These are phyloP conservation scores for Parotocinclus haroldoi DNA, from an alignment of 2,797 vertebrate genomes.

Conservation along the genomic window DNA sequence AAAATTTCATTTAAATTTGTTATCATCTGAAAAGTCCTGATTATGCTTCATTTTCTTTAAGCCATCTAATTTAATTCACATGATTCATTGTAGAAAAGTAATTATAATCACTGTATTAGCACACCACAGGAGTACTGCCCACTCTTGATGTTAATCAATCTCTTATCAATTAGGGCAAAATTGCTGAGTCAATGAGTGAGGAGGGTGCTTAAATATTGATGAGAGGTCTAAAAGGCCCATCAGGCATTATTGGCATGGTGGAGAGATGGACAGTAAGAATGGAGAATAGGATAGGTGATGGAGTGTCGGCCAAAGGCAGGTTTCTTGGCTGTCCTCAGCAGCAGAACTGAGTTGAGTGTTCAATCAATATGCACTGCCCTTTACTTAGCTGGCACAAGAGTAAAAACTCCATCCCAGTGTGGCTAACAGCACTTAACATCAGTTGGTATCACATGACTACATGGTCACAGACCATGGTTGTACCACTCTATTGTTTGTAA, in stretches of 20 bases:
- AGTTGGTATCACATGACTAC: too few species aligned
- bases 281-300: slow-evolving; percentile 59
- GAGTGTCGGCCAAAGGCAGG: slow-evolving; percentile 58
- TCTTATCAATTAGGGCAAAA: slow-evolving; percentile 83
- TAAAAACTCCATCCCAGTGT: slow-evolving; percentile 6
- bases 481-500: too few species aligned
- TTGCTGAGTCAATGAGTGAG: slow-evolving; percentile 81
- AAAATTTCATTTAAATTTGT: neutral
- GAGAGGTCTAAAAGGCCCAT: slow-evolving; percentile 80
- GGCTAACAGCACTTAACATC: too few species aligned
- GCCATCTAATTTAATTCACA: neutral
- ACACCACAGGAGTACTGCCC: slow-evolving; percentile 39
- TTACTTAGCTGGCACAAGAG: slow-evolving; percentile 40
- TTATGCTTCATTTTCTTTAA: neutral
- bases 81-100: neutral
- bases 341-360: slow-evolving; percentile 33
- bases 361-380: slow-evolving; percentile 56
- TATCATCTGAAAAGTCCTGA: neutral
- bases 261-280: slow-evolving; percentile 69
- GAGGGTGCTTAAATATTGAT: slow-evolving; percentile 83
- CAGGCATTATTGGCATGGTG: slow-evolving; percentile 70
- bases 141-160: slow-evolving; percentile 80
- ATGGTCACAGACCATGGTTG: too few species aligned
- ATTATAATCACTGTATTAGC: slow-evolving; percentile 48
- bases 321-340: slow-evolving; percentile 56